phyloP scores from a whole-genome alignment of 2,113 vertebrate species.

The Rhabdomys dilectus region DNA sequence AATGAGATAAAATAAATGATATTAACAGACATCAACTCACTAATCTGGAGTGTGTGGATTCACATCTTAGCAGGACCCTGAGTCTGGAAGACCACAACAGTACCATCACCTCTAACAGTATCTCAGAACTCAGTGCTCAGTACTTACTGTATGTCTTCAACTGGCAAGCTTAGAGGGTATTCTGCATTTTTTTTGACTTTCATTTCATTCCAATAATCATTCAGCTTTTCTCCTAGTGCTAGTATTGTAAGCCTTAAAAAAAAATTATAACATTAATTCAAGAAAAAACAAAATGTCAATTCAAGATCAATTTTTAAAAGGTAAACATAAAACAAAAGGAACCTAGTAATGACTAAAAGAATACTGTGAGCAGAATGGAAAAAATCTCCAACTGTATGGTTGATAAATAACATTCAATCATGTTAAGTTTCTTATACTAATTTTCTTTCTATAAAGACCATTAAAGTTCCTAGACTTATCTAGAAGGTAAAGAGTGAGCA shows the following conservation, averaged over 20 bases:
- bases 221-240: constrained; percentile 92
- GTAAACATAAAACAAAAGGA: constrained; percentile 16
- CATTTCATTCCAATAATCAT: constrained; percentile 97
- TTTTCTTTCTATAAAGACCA: not conserved
- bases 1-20: not conserved
- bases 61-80: not conserved
- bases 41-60: not conserved
- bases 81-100: not conserved
- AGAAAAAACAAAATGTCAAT: not conserved
- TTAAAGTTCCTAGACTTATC: not conserved
- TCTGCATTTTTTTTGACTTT: constrained; percentile 86
- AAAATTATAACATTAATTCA: constrained; percentile 51
- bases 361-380: not conserved
- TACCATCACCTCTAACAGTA: not conserved
- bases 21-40: not conserved
- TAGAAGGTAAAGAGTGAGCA: not conserved
- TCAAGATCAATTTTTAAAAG: constrained; percentile 16
- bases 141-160: constrained; percentile 94
- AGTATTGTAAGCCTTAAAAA: constrained; percentile 91
- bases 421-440: not conserved
- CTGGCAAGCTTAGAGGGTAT: constrained; percentile 86
- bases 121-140: not conserved
- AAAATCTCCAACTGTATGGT: not conserved
- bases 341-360: not conserved
- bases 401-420: not conserved